Evolutionary conservation across 2,797 vertebrate genomes (phyloP).

Genomic region (Hypotaenidia okinawae): DNA sequence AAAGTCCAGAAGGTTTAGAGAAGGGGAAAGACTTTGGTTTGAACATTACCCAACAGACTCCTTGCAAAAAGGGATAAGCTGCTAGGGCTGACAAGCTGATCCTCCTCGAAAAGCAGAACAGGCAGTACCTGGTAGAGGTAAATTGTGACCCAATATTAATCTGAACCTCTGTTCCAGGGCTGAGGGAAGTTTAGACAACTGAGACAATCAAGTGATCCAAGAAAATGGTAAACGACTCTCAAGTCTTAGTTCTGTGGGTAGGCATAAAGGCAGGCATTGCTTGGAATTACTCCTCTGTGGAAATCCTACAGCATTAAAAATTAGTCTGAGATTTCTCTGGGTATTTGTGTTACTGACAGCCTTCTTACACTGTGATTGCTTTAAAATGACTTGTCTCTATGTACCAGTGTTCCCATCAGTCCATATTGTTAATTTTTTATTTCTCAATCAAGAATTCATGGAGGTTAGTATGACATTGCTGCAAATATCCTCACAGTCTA

Average conservation of each 20-base stretch:
- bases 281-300: not conserved
- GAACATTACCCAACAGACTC: not conserved
- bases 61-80: not conserved
- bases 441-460: constrained; percentile 50
- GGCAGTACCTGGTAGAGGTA: not conserved
- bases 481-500: not conserved
- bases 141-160: not conserved
- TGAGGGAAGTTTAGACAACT: not conserved
- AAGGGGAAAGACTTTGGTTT: not conserved
- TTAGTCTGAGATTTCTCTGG: not conserved
- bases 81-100: not conserved
- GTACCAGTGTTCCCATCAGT: constrained; percentile 10
- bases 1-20: not conserved
- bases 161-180: not conserved
- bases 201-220: not conserved
- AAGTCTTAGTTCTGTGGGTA: not conserved
- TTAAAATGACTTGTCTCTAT: not conserved
- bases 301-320: not conserved
- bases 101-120: not conserved
- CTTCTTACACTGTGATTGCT: not conserved
- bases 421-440: constrained; percentile 66
- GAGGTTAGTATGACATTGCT: constrained; percentile 56
- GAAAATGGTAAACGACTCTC: not conserved
- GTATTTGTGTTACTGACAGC: not conserved
- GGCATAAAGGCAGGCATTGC: not conserved